phyloP scores from a whole-genome alignment of 2,797 vertebrate species.

The Poeciliopsis paucimaculata region DNA sequence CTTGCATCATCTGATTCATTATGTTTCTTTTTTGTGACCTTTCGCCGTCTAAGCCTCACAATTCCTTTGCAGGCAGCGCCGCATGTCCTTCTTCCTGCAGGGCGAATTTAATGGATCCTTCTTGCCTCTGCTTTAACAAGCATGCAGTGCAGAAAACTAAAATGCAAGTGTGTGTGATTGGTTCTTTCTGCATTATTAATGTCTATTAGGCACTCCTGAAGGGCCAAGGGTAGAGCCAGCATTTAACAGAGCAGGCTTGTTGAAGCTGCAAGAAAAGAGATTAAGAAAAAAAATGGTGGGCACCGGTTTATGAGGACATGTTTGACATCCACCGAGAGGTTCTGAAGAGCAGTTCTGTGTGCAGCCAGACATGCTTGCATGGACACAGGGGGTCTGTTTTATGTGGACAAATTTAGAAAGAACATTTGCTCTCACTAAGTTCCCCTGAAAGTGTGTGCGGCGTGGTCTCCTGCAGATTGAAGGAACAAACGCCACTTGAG shows the following conservation, averaged over 20 bases:
- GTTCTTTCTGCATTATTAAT: slow-evolving; percentile 51
- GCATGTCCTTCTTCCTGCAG: slow-evolving; percentile 18
- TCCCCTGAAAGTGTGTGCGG: slow-evolving; percentile 27
- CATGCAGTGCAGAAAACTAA: slow-evolving; percentile 21
- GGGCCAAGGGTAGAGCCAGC: slow-evolving; percentile 15
- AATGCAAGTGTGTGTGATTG: slow-evolving; percentile 18
- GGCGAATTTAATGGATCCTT: slow-evolving; percentile 55
- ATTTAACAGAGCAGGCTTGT: slow-evolving; percentile 25
- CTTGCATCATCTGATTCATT: slow-evolving; percentile 1
- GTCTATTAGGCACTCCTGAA: slow-evolving; percentile 32
- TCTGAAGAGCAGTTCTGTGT: slow-evolving; percentile 46
- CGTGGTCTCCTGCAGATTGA: slow-evolving; percentile 17
- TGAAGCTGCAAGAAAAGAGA: slow-evolving; percentile 15
- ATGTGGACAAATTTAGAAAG: slow-evolving; percentile 76
- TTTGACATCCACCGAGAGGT: slow-evolving; percentile 25
- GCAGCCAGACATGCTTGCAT: slow-evolving; percentile 21
- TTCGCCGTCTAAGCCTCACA: slow-evolving; percentile 32
- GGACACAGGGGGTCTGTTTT: slow-evolving; percentile 48
- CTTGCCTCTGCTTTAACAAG: slow-evolving; percentile 38
- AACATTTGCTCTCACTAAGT: slow-evolving; percentile 73
- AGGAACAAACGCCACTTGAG: slow-evolving; percentile 3
- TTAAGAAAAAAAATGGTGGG: slow-evolving; percentile 19
- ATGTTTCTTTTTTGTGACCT: slow-evolving; percentile 15
- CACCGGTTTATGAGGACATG: slow-evolving; percentile 31
- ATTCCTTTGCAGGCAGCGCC: slow-evolving; percentile 34